Percentiles rank a stretch among this genome's conserved stretches.
Evolutionary conservation across 2,113 vertebrate species (phyloP).

Genomic region (Charina bottae): DNA sequence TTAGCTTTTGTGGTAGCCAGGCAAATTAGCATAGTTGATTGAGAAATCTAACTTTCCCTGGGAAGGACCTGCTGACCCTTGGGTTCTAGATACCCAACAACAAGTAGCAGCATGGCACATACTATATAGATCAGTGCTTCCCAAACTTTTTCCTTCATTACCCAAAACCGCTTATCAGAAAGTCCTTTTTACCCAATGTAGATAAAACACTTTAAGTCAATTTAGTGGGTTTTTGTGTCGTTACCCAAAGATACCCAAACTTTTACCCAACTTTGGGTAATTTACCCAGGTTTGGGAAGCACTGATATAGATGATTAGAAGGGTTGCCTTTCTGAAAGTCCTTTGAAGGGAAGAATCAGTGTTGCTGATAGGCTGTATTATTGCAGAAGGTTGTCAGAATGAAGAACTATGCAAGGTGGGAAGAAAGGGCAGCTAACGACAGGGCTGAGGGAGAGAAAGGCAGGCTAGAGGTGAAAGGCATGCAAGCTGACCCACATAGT

Average conservation of each 20-base stretch:
- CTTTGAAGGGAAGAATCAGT: background rate
- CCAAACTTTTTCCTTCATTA: too few species aligned
- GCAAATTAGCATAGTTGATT: background rate
- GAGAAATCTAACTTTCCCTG: background rate
- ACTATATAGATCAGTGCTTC: too few species aligned
- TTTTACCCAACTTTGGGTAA: too few species aligned
- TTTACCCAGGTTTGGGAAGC: too few species aligned
- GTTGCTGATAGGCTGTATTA: background rate
- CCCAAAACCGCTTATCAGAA: too few species aligned
- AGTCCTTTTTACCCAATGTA: too few species aligned
- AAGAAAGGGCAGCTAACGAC: background rate
- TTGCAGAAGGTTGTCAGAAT: background rate
- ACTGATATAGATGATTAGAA: too few species aligned
- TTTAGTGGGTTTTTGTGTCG: too few species aligned
- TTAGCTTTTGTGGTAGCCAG: background rate
- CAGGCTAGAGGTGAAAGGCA: background rate
- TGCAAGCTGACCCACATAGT: too few species aligned
- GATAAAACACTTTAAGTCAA: too few species aligned
- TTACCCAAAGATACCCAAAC: too few species aligned
- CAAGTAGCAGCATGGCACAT: background rate
- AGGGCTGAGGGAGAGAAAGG: background rate
- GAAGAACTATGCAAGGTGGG: background rate
- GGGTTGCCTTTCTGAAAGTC: too few species aligned
- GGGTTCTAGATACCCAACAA: background rate
- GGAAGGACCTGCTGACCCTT: background rate